Conservation (phyloP, 2,113 vertebrate species). For the Andinoacara biseriatus region DNA sequence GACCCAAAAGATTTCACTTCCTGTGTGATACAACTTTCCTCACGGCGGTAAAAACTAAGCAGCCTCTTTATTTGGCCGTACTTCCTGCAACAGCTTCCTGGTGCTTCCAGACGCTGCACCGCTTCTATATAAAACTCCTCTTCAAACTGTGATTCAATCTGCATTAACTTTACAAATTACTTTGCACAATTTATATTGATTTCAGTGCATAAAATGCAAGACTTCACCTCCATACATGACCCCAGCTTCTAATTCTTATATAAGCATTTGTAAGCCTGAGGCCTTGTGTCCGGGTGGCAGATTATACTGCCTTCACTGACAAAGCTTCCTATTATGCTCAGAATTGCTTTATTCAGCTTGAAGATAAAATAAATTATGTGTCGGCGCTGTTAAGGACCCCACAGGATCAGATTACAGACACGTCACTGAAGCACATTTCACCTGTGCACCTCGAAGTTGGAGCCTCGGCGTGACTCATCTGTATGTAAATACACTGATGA, state of each 20-base stretch:
- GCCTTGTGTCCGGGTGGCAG: conserved; percentile 37
- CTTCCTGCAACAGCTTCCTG: not conserved
- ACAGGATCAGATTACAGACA: conserved; percentile 56
- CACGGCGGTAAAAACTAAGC: no score
- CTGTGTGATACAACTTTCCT: no score
- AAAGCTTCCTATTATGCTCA: conserved; percentile 44
- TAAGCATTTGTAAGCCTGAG: not conserved
- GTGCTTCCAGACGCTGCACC: no score
- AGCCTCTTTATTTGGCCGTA: not conserved
- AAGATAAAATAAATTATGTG: conserved; percentile 60
- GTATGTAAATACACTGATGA: conserved; percentile 59
- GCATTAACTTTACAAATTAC: not conserved
- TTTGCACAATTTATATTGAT: not conserved
- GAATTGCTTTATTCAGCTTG: conserved; percentile 67
- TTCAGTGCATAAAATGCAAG: not conserved
- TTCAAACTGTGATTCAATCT: not conserved
- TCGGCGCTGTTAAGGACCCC: conserved; percentile 39
- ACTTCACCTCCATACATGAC: not conserved
- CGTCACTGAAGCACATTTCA: conserved; percentile 57
- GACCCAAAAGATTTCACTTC: no score
- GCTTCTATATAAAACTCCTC: not conserved
- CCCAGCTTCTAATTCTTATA: not conserved
- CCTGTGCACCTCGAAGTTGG: conserved; percentile 21
- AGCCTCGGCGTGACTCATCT: conserved; percentile 51
- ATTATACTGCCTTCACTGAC: conserved; percentile 25